A percentile compares a stretch with the other conserved stretches of the same genome.
Evolutionary conservation across 2,888 invertebrate species (phyloP).

Genomic region (Embidobia sp.): DNA sequence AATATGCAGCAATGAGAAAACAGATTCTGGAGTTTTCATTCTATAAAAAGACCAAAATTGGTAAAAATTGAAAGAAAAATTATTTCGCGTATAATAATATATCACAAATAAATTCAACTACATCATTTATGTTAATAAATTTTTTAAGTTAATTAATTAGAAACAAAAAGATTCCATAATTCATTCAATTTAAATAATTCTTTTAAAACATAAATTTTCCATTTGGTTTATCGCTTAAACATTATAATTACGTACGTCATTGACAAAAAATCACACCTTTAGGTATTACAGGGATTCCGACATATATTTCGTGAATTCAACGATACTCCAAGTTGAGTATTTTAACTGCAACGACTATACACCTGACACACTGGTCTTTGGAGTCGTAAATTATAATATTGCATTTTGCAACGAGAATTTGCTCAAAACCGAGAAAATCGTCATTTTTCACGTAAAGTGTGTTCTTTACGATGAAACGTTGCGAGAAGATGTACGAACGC

Average conservation of each 20-base stretch:
- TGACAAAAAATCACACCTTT: constrained; percentile 21
- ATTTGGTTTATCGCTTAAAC: neutral
- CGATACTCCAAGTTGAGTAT: constrained; percentile 47
- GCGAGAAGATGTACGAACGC: constrained; percentile 26
- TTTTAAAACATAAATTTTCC: too few species aligned
- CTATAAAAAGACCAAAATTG: too few species aligned
- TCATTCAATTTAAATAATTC: too few species aligned
- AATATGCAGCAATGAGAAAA: too few species aligned
- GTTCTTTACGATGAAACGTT: constrained; percentile 34
- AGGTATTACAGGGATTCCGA: constrained; percentile 13
- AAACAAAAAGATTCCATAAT: too few species aligned
- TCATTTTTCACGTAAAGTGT: constrained; percentile 43
- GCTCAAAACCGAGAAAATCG: constrained; percentile 29
- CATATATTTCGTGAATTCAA: constrained; percentile 45
- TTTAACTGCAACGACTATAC: constrained; percentile 51
- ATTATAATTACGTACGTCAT: constrained; percentile 35
- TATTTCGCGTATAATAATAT: too few species aligned
- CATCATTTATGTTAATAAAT: too few species aligned
- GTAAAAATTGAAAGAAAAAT: too few species aligned
- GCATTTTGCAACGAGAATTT: constrained; percentile 43
- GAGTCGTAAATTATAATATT: constrained; percentile 51
- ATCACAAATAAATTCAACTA: too few species aligned
- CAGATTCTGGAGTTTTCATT: too few species aligned
- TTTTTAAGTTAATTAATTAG: too few species aligned
- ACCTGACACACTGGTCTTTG: constrained; percentile 49